Evolutionary conservation across 1,140 invertebrate species (phyloP), one percentile per base, ranked within the genome.

Genomic region (Zaprionus vittiger): DNA sequence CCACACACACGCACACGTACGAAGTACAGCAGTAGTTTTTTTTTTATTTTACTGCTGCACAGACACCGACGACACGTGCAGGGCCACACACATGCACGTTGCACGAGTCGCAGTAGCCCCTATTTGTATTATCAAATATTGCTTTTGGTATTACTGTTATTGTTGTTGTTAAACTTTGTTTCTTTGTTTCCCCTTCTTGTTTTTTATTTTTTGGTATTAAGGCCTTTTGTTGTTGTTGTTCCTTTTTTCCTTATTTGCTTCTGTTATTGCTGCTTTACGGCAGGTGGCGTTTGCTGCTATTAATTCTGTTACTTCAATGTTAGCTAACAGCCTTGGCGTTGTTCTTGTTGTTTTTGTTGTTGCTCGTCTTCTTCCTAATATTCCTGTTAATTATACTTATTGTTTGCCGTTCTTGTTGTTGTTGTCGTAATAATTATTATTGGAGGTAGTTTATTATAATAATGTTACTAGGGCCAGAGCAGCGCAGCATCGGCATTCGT

Each of bases 381-480:
- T 24, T 65, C 55, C 6, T n/a, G 24, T 15, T 41, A 22, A 52
- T 24, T 52, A 52, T 52, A 52, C 47, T 69, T 57, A 34, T 54
- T 26, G 55, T 49, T 60, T 54, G 3, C 15, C 15, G 5, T 24
- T 17, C 9, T 56, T 54, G 15, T 60, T 67, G 38, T 60, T 72
- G 31, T 15, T n/a, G 31, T 15, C 41, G 17, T 34, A 68, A 15
- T 66, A 69, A 20, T n/a, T 54, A 22, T 44, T 14, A 31, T 66
- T 76, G 56, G 67, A 79, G 77, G 77, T 76, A 79, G 77, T 66
- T 79, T 52, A 65, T 54, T 66, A 62, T 56, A 55, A 44, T 62
- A 37, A 49, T 57, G 26, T 60, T 57, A n/a, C 61, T 28, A 66
- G 49, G 20, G n/a, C 47, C 31, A 34, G 31, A 60, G 31, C 56